Base-by-base conservation (phyloP, 1,140 invertebrate species). In the Drosophila bocqueti region DNA sequence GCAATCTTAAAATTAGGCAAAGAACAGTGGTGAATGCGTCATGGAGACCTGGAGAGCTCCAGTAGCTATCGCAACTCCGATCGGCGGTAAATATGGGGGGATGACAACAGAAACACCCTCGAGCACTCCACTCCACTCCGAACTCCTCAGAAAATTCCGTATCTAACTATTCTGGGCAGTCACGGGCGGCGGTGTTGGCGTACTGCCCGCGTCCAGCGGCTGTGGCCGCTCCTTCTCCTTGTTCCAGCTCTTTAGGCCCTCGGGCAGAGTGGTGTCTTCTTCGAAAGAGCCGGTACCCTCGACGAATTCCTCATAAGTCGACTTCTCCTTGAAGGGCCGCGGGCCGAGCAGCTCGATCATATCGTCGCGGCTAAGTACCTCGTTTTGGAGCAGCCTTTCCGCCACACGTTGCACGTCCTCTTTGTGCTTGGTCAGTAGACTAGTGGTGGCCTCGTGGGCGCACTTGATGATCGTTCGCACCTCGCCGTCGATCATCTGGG, bases 251-350 rank as follows among this genome's bases (percentile, higher is more conserved):
- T 98, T 96, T 3, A 99, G 94, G 55, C 99, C 99, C 94, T 99
- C 97, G 0, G 99, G 99, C 75, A 99, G 94, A 1, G 95, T 94
- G 0, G 98, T 99, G 86, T 99, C 97, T 93, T 99, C 99, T 83
- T 99, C 99, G 79, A 99, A 96, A 0, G 98, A 99, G 18, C 99
- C 99, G 15, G 99, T 99, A 1, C 99, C 99, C 94, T 98, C 98
- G 2, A 99, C 99, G 94, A 99, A 99, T 92, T 99, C 97, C 94
- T 99, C 99, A 92, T 99, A 99, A 7, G 99, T 99, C 16, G 98
- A 99, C 94, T 99, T 99, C 94, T 99, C 99, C 31, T 96, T 96
- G 95, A 99, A 99, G 1, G 99, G 99, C 80, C 99, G 94, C 47
- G 95, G 94, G 7, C 99, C 99, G 4, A 99, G 94, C 8, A 99